Base-by-base conservation (phyloP, 2,888 invertebrate species). In the Netelia inedita region DNA sequence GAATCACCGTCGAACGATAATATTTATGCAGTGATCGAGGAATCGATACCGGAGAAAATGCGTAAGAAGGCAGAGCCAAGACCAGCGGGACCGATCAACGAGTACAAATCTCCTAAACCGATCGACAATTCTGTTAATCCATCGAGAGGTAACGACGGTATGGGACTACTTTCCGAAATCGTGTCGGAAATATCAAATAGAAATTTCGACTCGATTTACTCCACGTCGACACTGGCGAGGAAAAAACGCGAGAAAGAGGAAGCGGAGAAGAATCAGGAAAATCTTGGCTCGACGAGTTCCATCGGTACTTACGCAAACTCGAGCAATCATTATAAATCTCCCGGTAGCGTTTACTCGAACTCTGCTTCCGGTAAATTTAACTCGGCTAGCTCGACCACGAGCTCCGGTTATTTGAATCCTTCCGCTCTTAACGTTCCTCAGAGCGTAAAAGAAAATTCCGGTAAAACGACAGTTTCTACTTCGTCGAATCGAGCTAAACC, bases 1-100 rank as follows among this genome's bases (percentile, higher is more conserved):
- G 95, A 96, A 0, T 94, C 95, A 2, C 93, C 94, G 14, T 94
- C 94, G 68, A 94, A 93, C 19, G 98, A 98, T 90, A 98, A 97
- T 90, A 98, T 98, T 86, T 98, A 98, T 92, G 97, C 98, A 0
- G 97, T 98, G 0, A 98, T 98, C 71, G 98, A 98, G 91, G 98
- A 98, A 91, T 95, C 96, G 50, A 96, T 97, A 0, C 94, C 95
- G 1, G 94, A 91, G 59, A 92, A 91, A 80, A 85, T 63, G 11
- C 85, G 88, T 8, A 88, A 87, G 28, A 90, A 89, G 41, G 90
- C 92, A 28, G 91, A 92, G 9, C 85, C 91, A 28, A 59, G 1
- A 93, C 92, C 0, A 88, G 90, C 41, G 93, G 93, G 85, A 3
- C 76, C 41, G 92, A 90, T 46, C 1, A 91, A 89, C 80, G 93